These are phyloP conservation scores for Merodon equestris DNA, from an alignment of 2,888 invertebrate genomes.

Conservation along the genomic window DNA sequence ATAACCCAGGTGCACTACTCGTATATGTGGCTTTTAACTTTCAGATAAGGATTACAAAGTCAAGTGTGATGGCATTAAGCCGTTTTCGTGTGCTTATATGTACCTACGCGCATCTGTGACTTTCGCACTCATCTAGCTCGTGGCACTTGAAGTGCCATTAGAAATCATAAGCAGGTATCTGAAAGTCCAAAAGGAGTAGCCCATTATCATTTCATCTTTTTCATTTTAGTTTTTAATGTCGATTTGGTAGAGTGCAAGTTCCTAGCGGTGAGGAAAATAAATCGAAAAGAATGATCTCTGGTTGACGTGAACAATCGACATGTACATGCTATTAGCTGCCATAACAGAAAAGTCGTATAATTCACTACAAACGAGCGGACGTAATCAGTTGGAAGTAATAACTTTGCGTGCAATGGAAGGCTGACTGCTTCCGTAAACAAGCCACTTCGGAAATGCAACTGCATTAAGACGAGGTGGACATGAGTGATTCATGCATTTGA, in stretches of 20 bases:
- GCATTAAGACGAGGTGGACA: too few relatives aligned
- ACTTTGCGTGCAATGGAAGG: constrained; percentile 9
- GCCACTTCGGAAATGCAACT: constrained; percentile 4
- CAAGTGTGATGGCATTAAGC: constrained; percentile 30
- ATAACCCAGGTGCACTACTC: constrained; percentile 23
- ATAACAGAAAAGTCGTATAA: neutral
- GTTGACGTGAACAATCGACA: constrained; percentile 13
- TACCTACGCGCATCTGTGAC: constrained; percentile 9
- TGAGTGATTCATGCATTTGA: too few relatives aligned
- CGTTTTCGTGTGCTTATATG: constrained; percentile 2
- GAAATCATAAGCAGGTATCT: neutral
- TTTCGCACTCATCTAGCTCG: neutral
- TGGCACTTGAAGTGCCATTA: neutral
- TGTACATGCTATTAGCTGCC: constrained; percentile 12
- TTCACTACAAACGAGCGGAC: constrained; percentile 10
- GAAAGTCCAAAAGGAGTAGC: neutral
- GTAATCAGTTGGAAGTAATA: constrained; percentile 8
- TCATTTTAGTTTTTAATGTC: neutral
- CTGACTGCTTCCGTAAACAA: constrained; percentile 29
- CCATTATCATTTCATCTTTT: too few relatives aligned
- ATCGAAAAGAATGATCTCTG: constrained; percentile 34
- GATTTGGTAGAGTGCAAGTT: neutral
- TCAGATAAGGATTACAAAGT: constrained; percentile 45
- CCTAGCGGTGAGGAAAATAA: neutral
- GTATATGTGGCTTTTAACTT: constrained; percentile 29